Evolutionary conservation across 2,888 invertebrate species (phyloP), one percentile per base, ranked within the genome.

Genomic region (Crepidodera aurea): DNA sequence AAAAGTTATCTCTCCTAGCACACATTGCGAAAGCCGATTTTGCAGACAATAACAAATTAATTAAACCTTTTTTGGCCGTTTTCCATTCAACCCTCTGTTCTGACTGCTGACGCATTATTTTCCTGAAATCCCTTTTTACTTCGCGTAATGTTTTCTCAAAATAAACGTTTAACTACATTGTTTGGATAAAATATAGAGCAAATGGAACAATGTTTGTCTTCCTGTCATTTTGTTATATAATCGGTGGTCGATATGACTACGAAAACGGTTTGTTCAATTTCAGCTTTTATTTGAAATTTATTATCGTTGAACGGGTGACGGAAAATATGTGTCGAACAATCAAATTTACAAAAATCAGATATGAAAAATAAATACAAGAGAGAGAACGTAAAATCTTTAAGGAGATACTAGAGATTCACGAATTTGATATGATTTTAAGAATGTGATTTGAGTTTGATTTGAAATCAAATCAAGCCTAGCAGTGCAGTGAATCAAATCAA

Each of bases 191-290:
- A 32, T n/a, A 32, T 13, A 22, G 29, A 4, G 12, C 32, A 55
- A 55, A 55, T 55, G 55, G 44, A 12, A 44, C 25, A 55, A 12
- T 55, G 55, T 55, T 55, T 55, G 22, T 44, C 27, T 44, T 55
- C 44, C 19, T 22, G 55, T 55, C 55, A 44, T 10, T 44, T 32
- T 46, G n/a, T 44, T 18, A 55, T 55, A 34, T 19, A 51, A 22
- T 25, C 27, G 44, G 22, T 22, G 16, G 39, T 39, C 39, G 39
- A 39, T 39, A 10, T 6, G 10, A 12, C 16, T 39, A 39, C 7
- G 39, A 16, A 39, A 39, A 39, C 13, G 16, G 7, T 39, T 12
- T 39, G 39, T 12, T 39, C 16, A n/a, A n/a, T 12, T 10, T 3
- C 10, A 12, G 12, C 13, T 39, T 8, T 15, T 39, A 16, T 39